A percentile compares a stretch with the other conserved stretches of the same genome.
These are phyloP conservation scores for Irena cyanogastra DNA, from an alignment of 2,113 vertebrate genomes.

Conservation along the genomic window DNA sequence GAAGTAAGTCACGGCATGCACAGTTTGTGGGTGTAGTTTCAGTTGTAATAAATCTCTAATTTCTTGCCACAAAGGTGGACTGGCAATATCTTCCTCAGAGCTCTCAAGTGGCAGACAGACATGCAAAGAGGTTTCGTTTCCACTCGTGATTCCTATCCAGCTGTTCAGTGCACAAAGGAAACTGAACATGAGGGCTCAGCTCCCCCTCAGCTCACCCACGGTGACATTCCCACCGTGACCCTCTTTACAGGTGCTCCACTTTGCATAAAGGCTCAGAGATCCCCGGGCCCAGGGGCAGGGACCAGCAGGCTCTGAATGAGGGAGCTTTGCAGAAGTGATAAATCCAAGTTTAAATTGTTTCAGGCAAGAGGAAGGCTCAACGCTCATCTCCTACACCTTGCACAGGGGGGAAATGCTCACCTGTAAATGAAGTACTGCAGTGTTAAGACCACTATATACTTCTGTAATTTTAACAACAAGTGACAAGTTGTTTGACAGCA, in stretches of 20 bases:
- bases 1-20: background rate
- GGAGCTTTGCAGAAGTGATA: background rate
- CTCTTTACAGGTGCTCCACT: background rate
- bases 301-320: background rate
- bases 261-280: background rate
- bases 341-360: background rate
- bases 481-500: background rate
- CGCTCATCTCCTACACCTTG: background rate
- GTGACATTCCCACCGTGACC: background rate
- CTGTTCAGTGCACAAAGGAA: background rate
- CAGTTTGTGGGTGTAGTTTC: background rate
- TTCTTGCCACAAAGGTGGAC: background rate
- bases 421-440: background rate
- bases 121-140: background rate
- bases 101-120: background rate
- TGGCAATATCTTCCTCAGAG: background rate
- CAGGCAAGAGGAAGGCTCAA: background rate
- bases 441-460: background rate
- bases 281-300: background rate
- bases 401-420: background rate
- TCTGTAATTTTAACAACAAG: background rate
- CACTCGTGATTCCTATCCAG: background rate
- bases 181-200: background rate
- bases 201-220: rapidly evolving
- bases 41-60: background rate